These are phyloP conservation scores for Astreopora myriophthalma DNA, from an alignment of 64 coral and sea anemone species.

Conservation along the genomic window DNA sequence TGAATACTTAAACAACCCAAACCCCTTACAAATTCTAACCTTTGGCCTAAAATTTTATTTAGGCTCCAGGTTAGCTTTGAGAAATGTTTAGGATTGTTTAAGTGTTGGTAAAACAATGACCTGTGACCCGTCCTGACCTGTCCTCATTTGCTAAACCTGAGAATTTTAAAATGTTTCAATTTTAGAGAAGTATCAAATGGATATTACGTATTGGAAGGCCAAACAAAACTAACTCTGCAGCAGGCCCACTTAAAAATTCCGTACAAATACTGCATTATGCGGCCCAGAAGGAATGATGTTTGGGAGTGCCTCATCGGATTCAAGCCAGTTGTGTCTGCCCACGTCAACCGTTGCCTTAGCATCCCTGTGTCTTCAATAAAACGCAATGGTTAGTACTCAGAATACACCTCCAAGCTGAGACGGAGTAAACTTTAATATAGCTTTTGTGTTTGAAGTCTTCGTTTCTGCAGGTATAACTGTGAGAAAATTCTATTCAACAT, in stretches of 20 bases:
- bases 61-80: too few relatives aligned
- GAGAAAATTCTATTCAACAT: too few relatives aligned
- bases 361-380: background rate
- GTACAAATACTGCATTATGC: slow-evolving; percentile 26
- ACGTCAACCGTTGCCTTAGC: slow-evolving; percentile 29
- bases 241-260: background rate
- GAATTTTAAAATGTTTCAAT: too few relatives aligned
- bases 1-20: too few relatives aligned
- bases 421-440: too few relatives aligned
- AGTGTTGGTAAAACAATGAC: background rate
- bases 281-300: background rate
- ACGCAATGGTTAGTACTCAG: background rate
- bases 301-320: slow-evolving; percentile 44
- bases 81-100: too few relatives aligned
- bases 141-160: too few relatives aligned
- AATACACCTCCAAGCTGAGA: too few relatives aligned
- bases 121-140: background rate
- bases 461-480: too few relatives aligned
- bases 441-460: too few relatives aligned
- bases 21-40: too few relatives aligned
- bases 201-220: background rate
- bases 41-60: too few relatives aligned
- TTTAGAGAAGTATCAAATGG: background rate
- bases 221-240: background rate
- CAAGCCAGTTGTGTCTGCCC: background rate